These are phyloP conservation scores for Ormyrus pomaceus DNA, from an alignment of 2,888 invertebrate genomes.

Conservation along the genomic window DNA sequence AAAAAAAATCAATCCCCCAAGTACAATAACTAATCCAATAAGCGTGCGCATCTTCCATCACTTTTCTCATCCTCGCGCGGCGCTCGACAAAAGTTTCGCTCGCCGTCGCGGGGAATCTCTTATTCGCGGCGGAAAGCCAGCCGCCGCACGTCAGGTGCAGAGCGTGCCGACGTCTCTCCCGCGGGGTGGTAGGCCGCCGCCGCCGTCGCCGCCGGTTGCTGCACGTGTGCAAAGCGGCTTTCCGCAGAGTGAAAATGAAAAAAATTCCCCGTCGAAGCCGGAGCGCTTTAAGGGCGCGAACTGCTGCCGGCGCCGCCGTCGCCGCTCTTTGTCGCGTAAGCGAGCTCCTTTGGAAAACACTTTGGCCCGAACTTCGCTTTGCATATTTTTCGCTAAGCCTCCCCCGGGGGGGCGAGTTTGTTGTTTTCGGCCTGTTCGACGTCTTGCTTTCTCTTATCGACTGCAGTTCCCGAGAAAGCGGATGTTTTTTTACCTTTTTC, in stretches of 20 bases:
- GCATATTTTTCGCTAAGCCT: constrained; percentile 32
- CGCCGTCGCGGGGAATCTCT: constrained; percentile 23
- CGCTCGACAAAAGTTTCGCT: constrained; percentile 22
- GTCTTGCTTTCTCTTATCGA: too few relatives aligned
- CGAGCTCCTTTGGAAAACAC: constrained; percentile 42
- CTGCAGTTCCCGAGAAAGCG: too few relatives aligned
- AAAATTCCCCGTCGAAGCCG: constrained; percentile 30
- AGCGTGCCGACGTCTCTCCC: constrained; percentile 3
- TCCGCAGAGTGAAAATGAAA: constrained; percentile 51
- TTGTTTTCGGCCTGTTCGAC: too few relatives aligned
- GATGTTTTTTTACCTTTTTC: too few relatives aligned
- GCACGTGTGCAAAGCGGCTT: constrained; percentile 29
- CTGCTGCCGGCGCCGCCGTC: not conserved
- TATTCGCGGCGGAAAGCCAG: constrained; percentile 22
- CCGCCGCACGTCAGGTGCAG: constrained; percentile 37
- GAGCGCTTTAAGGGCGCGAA: constrained; percentile 23
- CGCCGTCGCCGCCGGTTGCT: constrained; percentile 27
- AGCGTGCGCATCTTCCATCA: not conserved
- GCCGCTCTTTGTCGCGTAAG: constrained; percentile 29
- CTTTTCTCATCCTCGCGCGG: not conserved
- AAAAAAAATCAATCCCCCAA: not conserved
- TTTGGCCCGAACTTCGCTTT: constrained; percentile 44
- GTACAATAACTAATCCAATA: constrained; percentile 18
- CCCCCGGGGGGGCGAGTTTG: too few relatives aligned
- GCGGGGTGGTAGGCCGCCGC: constrained; percentile 20